Percentiles rank a stretch among this genome's conserved stretches.
Evolutionary conservation across 2,888 invertebrate genomes (phyloP).

Genomic region (Synergus gifuensis): DNA sequence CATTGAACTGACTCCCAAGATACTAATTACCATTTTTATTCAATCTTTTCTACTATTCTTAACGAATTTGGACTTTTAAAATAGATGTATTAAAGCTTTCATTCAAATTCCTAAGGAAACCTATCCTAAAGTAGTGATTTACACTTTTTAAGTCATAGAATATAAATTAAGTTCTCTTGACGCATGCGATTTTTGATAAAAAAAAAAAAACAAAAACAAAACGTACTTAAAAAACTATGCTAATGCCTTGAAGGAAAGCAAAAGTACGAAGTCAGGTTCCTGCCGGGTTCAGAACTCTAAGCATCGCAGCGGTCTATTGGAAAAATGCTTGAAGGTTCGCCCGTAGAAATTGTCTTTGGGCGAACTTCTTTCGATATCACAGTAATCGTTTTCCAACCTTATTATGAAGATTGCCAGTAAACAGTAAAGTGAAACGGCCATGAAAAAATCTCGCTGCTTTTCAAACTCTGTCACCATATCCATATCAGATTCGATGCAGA

Average conservation of each 20-base stretch:
- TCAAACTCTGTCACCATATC: neutral
- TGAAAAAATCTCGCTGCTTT: constrained; percentile 11
- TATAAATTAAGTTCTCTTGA: neutral
- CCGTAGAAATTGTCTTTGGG: constrained; percentile 20
- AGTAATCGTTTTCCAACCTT: constrained; percentile 36
- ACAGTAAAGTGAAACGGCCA: constrained; percentile 16
- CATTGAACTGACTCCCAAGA: constrained; percentile 11
- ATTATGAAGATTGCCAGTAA: constrained; percentile 28
- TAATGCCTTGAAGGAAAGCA: neutral
- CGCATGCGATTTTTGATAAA: neutral
- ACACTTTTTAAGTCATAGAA: neutral
- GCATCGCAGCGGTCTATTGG: constrained; percentile 14
- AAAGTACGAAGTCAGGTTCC: constrained; percentile 18
- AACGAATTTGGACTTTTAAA: neutral
- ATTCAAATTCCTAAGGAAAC: neutral
- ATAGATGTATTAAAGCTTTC: neutral
- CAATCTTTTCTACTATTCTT: neutral
- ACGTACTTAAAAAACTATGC: neutral
- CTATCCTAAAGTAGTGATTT: neutral
- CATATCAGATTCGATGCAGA: constrained; percentile 3
- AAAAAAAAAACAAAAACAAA: too few species aligned
- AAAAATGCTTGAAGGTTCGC: constrained; percentile 36
- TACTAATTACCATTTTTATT: neutral
- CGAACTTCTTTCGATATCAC: constrained; percentile 39
- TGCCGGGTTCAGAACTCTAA: constrained; percentile 15